Evolutionary conservation across 2,113 vertebrate species (phyloP), one percentile per base, ranked within the genome.

Genomic region (Sisor rabdophorus): DNA sequence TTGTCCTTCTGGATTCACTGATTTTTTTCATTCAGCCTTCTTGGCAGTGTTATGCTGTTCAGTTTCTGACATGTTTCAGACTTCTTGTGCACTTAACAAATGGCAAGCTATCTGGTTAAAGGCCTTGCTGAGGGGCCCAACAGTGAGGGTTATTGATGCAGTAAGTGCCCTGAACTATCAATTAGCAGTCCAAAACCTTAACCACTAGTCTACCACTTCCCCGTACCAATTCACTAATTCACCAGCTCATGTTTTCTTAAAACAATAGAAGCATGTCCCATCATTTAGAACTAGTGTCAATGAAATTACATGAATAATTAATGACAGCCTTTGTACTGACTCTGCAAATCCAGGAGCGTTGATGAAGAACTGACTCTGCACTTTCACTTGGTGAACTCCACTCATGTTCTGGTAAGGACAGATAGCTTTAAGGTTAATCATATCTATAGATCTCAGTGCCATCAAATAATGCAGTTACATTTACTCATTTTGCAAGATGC

Each of bases 301-400:
- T 84, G 84, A 82, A 82, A 87, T 89, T 82, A 82, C 85, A 87
- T 90, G 77, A 87, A 88, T 87, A 84, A 87, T 87, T 88, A 84
- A 82, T 88, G 79, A 86, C 78, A 55, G 82, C 88, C 83, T 74
- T 71, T 13, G 82, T 84, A 87, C 85, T 84, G 81, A 78, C 81
- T 81, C 78, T 56, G 56, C 13, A 74, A 80, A 76, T 70, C 61
- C 65, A 77, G 60, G 77, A 74, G 77, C 68, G 83, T 75, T 75
- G 60, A 85, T 83, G 84, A 83, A 82, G 83, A 82, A 36, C 70
- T 85, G 81, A 84, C 52, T 48, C 80, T 86, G 82, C 78, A 85
- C 78, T 50, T 26, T 68, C 82, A 83, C 81, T 82, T 68, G 19
- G 69, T 83, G 79, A 67, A 19, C 78, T 71, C 73, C 1, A 19